phyloP scores from a whole-genome alignment of 2,888 invertebrate genomes.

The Ornithoptera alexandrae region DNA sequence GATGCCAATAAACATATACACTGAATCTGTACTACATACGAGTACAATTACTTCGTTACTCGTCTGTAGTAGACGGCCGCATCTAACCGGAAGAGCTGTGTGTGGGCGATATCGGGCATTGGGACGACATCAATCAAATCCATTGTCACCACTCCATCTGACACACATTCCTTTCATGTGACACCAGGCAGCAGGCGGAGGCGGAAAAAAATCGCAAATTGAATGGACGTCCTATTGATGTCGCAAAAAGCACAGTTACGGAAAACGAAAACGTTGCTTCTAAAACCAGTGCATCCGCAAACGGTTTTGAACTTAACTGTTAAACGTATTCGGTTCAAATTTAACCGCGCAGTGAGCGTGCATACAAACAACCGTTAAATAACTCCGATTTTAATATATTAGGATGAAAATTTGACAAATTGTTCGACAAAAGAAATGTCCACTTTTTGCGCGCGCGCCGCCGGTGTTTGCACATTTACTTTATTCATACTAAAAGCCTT shows the following conservation, averaged over 20 bases:
- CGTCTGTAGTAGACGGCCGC: background rate
- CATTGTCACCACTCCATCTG: constrained; percentile 6
- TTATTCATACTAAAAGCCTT: background rate
- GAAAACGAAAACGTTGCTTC: constrained; percentile 5
- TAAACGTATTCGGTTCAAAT: background rate
- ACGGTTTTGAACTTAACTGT: background rate
- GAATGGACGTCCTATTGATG: constrained; percentile 5
- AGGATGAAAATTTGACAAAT: constrained; percentile 37
- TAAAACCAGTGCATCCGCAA: background rate
- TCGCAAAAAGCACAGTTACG: constrained; percentile 24
- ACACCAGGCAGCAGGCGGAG: constrained; percentile 1
- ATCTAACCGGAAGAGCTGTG: background rate
- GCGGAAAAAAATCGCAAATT: constrained; percentile 22
- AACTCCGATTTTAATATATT: constrained; percentile 35
- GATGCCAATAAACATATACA: too few relatives aligned
- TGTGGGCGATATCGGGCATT: background rate
- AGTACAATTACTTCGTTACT: background rate
- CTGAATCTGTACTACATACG: background rate
- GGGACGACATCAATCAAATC: background rate
- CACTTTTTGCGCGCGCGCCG: constrained; percentile 7
- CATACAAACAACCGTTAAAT: constrained; percentile 34
- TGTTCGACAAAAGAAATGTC: constrained; percentile 25
- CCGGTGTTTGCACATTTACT: constrained; percentile 8
- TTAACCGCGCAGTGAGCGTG: background rate
- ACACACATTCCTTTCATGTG: constrained; percentile 19